These are phyloP conservation scores for Chelidonichthys spinosus DNA, from an alignment of 2,797 vertebrate genomes.

Conservation along the genomic window DNA sequence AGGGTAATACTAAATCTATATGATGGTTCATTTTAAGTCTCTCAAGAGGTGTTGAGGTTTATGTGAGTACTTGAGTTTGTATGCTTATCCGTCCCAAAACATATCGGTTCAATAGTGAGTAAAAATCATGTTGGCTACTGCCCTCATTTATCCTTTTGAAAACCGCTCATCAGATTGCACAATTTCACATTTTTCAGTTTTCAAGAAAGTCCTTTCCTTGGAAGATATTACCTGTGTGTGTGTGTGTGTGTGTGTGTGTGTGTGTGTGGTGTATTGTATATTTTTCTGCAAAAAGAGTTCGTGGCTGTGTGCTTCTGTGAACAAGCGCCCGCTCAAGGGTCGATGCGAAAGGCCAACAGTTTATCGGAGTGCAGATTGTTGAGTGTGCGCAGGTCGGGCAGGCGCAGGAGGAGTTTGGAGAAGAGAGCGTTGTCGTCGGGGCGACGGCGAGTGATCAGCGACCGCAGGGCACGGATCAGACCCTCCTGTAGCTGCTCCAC, in stretches of 20 bases:
- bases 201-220: slow-evolving; percentile 55
- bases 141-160: slow-evolving; percentile 40
- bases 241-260: slow-evolving; percentile 5
- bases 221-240: slow-evolving; percentile 43
- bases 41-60: slow-evolving; percentile 51
- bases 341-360: slow-evolving; percentile 86
- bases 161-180: slow-evolving; percentile 54
- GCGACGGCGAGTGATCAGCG: slow-evolving; percentile 78
- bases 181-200: slow-evolving; percentile 42
- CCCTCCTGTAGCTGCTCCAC: slow-evolving; percentile 87
- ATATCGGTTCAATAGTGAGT: slow-evolving; percentile 40
- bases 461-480: slow-evolving; percentile 82
- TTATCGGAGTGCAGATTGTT: slow-evolving; percentile 88
- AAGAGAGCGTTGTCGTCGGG: slow-evolving; percentile 82
- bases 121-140: slow-evolving; percentile 31
- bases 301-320: slow-evolving; percentile 18
- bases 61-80: slow-evolving; percentile 53
- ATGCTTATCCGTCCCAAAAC: slow-evolving; percentile 47
- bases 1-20: slow-evolving; percentile 63
- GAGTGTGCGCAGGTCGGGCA: slow-evolving; percentile 87
- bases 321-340: slow-evolving; percentile 72
- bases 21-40: slow-evolving; percentile 35
- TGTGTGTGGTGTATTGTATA: slow-evolving; percentile 3
- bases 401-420: slow-evolving; percentile 83
- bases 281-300: slow-evolving; percentile 40